These are phyloP conservation scores for Tanypteryx hageni DNA, from an alignment of 2,888 invertebrate genomes.

Conservation along the genomic window DNA sequence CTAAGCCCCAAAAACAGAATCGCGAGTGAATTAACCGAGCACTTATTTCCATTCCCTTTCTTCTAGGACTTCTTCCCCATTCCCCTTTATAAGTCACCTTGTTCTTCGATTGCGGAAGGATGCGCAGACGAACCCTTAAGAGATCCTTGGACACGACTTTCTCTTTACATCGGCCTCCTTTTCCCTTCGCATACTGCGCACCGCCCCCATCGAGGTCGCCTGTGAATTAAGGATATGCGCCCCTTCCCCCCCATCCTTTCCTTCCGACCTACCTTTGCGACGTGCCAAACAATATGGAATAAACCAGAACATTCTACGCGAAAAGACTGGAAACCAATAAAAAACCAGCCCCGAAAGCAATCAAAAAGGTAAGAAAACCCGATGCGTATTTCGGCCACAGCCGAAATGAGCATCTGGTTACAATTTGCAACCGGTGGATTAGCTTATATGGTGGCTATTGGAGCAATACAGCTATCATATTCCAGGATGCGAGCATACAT, in stretches of 20 bases:
- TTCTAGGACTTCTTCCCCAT: neutral
- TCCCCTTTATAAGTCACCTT: neutral
- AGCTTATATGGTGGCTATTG: no score
- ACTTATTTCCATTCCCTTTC: neutral
- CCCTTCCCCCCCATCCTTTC: neutral
- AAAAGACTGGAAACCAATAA: no score
- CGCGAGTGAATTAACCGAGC: neutral
- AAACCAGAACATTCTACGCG: constrained; percentile 33
- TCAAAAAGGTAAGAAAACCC: neutral
- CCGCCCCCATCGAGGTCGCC: neutral
- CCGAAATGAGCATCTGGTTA: no score
- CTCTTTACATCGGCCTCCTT: neutral
- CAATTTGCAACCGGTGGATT: no score
- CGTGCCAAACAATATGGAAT: constrained; percentile 58
- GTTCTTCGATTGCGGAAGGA: neutral
- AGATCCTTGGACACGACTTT: neutral
- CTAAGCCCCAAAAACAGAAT: no score
- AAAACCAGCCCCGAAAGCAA: neutral
- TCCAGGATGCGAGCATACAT: no score
- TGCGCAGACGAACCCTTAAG: neutral
- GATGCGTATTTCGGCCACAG: no score
- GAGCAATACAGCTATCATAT: no score
- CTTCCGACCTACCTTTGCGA: neutral
- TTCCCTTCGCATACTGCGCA: neutral
- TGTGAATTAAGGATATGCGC: neutral